A percentile compares a stretch with the other conserved stretches of the same genome.
phyloP scores from a whole-genome alignment of 2,888 invertebrate genomes.

The Xylota sylvarum region DNA sequence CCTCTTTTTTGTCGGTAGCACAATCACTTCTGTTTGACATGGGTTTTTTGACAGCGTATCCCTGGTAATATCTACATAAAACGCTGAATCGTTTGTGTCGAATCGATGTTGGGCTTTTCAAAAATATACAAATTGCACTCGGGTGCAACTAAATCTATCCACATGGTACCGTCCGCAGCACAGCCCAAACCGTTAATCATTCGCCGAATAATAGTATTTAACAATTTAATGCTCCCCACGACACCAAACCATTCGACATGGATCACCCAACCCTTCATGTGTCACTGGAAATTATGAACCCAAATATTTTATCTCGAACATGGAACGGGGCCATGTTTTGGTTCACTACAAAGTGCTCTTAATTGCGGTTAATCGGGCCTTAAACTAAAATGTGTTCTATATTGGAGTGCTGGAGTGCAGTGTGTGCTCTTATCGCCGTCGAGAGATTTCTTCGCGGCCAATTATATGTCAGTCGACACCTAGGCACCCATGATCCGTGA shows the following conservation, averaged over 20 bases:
- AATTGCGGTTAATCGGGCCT: slow-evolving; percentile 75
- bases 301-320: slow-evolving; percentile 73
- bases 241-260: slow-evolving; percentile 51
- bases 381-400: slow-evolving; percentile 64
- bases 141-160: slow-evolving; percentile 60
- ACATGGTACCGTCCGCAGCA: slow-evolving; percentile 31
- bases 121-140: slow-evolving; percentile 63
- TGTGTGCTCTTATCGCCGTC: slow-evolving; percentile 3
- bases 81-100: slow-evolving; percentile 14
- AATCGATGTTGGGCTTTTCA: slow-evolving; percentile 34
- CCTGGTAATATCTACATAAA: slow-evolving; percentile 19
- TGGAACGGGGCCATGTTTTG: slow-evolving; percentile 58
- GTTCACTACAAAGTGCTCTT: slow-evolving; percentile 70
- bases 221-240: slow-evolving; percentile 50
- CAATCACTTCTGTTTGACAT: slow-evolving; percentile 40
- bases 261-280: slow-evolving; percentile 73
- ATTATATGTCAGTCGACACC: slow-evolving; percentile 75
- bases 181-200: slow-evolving; percentile 63
- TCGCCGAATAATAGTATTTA: slow-evolving; percentile 72
- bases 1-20: slow-evolving; percentile 33
- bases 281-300: slow-evolving; percentile 73
- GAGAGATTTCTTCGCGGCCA: slow-evolving; percentile 61
- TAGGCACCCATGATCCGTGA: slow-evolving; percentile 58
- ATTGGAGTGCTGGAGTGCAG: slow-evolving; percentile 24
- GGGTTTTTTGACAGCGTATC: slow-evolving; percentile 52